Base-by-base conservation (phyloP, 2,113 vertebrate genomes). In the Oryzias javanicus region DNA sequence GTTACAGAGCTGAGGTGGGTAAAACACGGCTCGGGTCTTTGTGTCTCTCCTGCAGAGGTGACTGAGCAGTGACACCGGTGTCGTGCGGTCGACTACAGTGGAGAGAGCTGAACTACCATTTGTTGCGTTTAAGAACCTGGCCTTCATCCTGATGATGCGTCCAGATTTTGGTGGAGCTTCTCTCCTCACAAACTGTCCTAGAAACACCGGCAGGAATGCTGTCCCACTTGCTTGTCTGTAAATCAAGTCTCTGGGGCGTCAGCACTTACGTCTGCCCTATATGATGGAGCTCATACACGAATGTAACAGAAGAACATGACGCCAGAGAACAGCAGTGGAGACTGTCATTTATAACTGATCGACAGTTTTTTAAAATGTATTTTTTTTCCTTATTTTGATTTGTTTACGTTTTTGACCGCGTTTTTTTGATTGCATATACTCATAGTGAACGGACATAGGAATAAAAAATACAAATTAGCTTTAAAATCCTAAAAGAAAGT, bases 211-310 rank as follows among this genome's bases (percentile, higher is more conserved):
- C 35, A 72, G 42, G 63, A 66, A 54, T 25, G 58, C 27, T 80
- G 81, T 74, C 65, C 81, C 74, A 74, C 14, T 80, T 84, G 55
- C 55, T 60, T 66, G 54, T 67, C 55, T 79, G 70, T 80, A 73
- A 46, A 1, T 78, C 49, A 20, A 1, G 16, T 72, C 80, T 72
- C 66, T 17, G 18, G 24, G 71, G 76, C 56, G 58, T 70, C 62
- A 66, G 59, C 42, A 44, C 63, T 69, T 67, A 61, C 57, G 25
- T 46, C 53, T 80, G 72, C 62, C 65, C 75, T 55, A 70, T 59
- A 79, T 78, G 64, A 72, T 65, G 12, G 15, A 25, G 7, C 35
- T 35, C 35, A 35, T 35, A 12, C 35, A 18, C 15, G 0, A 35
- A 5, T n/a, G 14, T 8, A 35, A 16, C 49, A 46, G 4, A 27